These are phyloP conservation scores for Pseudorasbora parva DNA, from an alignment of 2,113 vertebrate genomes.

Conservation along the genomic window DNA sequence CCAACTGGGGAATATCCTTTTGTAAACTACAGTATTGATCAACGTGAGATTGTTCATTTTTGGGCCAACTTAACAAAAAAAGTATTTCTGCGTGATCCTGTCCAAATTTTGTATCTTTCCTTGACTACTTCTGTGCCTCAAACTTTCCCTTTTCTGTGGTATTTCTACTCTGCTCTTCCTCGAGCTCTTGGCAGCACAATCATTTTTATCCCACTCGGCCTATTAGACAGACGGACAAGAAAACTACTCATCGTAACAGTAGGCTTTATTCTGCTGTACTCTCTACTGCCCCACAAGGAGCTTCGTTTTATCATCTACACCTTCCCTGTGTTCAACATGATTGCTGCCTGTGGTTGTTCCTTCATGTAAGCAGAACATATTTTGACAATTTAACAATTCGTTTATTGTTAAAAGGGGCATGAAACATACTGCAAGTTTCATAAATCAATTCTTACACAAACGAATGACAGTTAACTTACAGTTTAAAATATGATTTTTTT, in stretches of 20 bases:
- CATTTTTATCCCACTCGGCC: slow-evolving; percentile 85
- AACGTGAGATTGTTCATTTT: not conserved
- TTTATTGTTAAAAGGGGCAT: no score
- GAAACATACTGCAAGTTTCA: no score
- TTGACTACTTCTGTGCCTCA: slow-evolving; percentile 78
- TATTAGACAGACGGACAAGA: slow-evolving; percentile 80
- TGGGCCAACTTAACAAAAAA: not conserved
- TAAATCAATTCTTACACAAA: no score
- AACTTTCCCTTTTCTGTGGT: slow-evolving; percentile 93
- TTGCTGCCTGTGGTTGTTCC: slow-evolving; percentile 88
- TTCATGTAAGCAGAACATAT: slow-evolving; percentile 78
- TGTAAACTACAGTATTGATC: not conserved
- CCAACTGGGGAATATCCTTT: slow-evolving; percentile 98
- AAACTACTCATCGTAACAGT: slow-evolving; percentile 77
- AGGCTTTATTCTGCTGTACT: slow-evolving; percentile 90
- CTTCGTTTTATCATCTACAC: slow-evolving; percentile 94
- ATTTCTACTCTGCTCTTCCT: slow-evolving; percentile 93
- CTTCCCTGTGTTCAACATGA: slow-evolving; percentile 87
- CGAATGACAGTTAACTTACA: no score
- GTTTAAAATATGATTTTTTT: no score
- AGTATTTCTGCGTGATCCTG: not conserved
- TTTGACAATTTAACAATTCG: no score
- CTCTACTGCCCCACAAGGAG: slow-evolving; percentile 94
- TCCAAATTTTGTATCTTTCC: slow-evolving; percentile 61
- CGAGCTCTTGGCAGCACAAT: slow-evolving; percentile 87